Evolutionary conservation across 2,797 vertebrate genomes (phyloP).

Genomic region (Ciconia nigra): DNA sequence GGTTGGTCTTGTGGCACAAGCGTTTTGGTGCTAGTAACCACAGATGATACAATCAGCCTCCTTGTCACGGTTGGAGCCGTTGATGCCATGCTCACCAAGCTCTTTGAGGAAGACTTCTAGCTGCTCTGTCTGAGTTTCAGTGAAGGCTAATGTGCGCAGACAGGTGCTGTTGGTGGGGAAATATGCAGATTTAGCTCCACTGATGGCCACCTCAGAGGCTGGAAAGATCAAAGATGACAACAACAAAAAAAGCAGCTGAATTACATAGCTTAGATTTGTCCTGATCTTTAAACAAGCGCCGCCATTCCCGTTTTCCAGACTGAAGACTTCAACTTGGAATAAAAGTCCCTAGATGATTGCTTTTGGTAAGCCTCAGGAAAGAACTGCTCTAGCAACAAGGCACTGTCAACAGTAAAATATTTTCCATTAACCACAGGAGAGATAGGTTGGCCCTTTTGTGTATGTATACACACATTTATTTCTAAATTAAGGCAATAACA

Average conservation of each 20-base stretch:
- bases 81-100: not conserved
- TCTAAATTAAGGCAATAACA: not conserved
- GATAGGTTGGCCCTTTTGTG: not conserved
- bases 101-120: constrained; percentile 42
- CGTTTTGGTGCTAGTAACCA: constrained; percentile 3
- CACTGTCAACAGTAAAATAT: not conserved
- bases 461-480: not conserved
- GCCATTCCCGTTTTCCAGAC: not conserved
- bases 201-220: constrained; percentile 15
- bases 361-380: not conserved
- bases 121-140: not conserved
- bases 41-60: constrained; percentile 61
- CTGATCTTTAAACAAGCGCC: not conserved
- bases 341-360: not conserved
- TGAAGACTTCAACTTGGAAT: not conserved
- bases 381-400: not conserved
- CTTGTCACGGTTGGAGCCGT: not conserved
- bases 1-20: not conserved
- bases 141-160: constrained; percentile 26
- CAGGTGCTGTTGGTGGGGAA: constrained; percentile 73
- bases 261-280: not conserved
- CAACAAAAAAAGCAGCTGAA: not conserved
- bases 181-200: constrained; percentile 70
- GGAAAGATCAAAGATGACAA: not conserved
- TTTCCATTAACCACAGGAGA: not conserved